Conservation (phyloP, 2,888 invertebrate species). For the Nezara viridula region DNA sequence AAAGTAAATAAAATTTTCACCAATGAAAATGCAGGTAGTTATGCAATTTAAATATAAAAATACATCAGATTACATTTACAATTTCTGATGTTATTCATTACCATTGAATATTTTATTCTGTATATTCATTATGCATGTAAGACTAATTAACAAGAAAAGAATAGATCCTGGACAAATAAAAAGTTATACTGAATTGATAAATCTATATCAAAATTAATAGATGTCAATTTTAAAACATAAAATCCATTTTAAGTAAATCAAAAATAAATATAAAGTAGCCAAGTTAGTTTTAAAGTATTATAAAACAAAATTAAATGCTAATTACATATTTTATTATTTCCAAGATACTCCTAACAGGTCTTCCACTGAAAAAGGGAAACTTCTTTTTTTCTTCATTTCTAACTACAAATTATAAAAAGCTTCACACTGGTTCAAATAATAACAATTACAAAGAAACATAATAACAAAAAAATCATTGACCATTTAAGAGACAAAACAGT, state of each 20-base stretch:
- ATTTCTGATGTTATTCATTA: too few relatives aligned
- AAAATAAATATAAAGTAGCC: background rate
- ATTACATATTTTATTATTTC: slow-evolving; percentile 26
- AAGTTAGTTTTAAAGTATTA: background rate
- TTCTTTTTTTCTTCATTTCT: slow-evolving; percentile 32
- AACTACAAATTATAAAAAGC: slow-evolving; percentile 4
- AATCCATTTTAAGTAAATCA: background rate
- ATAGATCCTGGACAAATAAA: too few relatives aligned
- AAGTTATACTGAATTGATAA: background rate
- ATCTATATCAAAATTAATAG: background rate
- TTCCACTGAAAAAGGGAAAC: background rate
- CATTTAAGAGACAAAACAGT: background rate
- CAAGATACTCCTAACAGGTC: background rate
- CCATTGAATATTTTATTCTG: too few relatives aligned
- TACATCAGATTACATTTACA: too few relatives aligned
- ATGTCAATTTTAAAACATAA: background rate
- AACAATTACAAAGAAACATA: background rate
- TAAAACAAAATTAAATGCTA: background rate
- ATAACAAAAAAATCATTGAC: background rate
- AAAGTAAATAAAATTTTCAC: too few relatives aligned
- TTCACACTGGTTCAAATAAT: background rate
- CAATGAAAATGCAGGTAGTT: too few relatives aligned
- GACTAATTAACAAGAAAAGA: too few relatives aligned
- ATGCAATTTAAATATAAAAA: too few relatives aligned
- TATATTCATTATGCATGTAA: too few relatives aligned